A percentile compares a stretch with the other conserved stretches of the same genome.
phyloP scores from a whole-genome alignment of 2,113 vertebrate genomes.

The Dromas ardeola region DNA sequence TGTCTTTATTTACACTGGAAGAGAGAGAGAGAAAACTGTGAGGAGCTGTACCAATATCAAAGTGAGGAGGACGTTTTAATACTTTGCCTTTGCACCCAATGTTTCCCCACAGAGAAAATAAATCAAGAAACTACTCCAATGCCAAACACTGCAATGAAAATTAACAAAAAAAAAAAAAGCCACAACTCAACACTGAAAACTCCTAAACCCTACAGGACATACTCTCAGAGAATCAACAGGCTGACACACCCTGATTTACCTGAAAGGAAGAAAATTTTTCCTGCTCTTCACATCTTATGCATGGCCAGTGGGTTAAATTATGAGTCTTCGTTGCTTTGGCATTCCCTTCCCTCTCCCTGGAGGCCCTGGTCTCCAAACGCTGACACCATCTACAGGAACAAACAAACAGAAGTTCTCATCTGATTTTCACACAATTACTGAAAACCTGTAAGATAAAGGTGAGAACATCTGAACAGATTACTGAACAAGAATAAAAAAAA shows the following conservation, averaged over 20 bases:
- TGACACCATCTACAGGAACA: background rate
- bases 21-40: background rate
- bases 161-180: background rate
- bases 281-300: background rate
- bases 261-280: background rate
- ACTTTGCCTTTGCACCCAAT: background rate
- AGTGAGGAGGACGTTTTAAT: background rate
- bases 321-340: accelerated
- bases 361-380: background rate
- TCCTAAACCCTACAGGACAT: background rate
- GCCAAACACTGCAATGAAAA: background rate
- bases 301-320: background rate
- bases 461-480: conserved; percentile 16
- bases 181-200: background rate
- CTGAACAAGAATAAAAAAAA: background rate
- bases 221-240: background rate
- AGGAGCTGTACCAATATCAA: background rate
- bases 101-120: background rate
- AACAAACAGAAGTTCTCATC: background rate
- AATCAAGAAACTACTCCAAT: background rate
- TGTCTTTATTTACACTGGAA: background rate
- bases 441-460: conserved; percentile 24
- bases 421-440: background rate
- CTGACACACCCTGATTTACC: background rate
- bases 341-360: background rate